Percentiles rank a stretch among this genome's conserved stretches.
phyloP scores from a whole-genome alignment of 2,797 vertebrate genomes.

The Sebastiscus tertius region DNA sequence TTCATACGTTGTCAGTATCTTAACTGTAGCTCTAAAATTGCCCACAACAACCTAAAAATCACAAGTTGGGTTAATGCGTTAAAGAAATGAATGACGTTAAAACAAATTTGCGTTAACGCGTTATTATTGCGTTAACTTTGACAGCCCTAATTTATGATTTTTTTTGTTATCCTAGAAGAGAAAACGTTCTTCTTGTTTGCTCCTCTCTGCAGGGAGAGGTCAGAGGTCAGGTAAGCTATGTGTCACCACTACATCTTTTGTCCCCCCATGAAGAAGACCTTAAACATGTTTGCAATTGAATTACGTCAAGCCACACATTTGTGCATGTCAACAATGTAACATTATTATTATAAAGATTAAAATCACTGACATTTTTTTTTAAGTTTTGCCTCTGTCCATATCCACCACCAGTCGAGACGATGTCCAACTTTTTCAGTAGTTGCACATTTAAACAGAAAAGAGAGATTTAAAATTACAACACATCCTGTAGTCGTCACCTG shows the following conservation, averaged over 20 bases:
- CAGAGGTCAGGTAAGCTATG: neutral
- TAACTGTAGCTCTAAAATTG: too few relatives aligned
- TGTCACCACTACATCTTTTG: neutral
- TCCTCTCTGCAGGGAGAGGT: neutral
- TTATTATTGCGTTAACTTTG: too few relatives aligned
- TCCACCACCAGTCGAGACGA: conserved; percentile 12
- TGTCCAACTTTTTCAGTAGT: neutral
- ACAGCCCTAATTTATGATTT: too few relatives aligned
- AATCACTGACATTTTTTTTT: conserved; percentile 16
- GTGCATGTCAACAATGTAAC: conserved; percentile 15
- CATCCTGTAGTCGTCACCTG: conserved; percentile 13
- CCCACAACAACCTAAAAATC: too few relatives aligned
- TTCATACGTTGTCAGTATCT: too few relatives aligned
- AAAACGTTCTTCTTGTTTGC: neutral
- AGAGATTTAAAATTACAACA: conserved; percentile 15
- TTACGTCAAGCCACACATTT: conserved; percentile 1
- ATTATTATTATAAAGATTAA: conserved; percentile 9
- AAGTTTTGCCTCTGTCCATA: conserved; percentile 3
- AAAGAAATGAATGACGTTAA: too few relatives aligned
- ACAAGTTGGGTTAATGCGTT: too few relatives aligned
- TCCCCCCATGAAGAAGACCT: neutral
- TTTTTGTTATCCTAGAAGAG: neutral
- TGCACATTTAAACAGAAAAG: conserved; percentile 18
- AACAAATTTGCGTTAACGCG: too few relatives aligned
- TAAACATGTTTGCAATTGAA: conserved; percentile 1